Percentiles rank a stretch among this genome's conserved stretches.
Evolutionary conservation across 2,797 vertebrate species (phyloP).

Genomic region (Synaphobranchus kaupii): DNA sequence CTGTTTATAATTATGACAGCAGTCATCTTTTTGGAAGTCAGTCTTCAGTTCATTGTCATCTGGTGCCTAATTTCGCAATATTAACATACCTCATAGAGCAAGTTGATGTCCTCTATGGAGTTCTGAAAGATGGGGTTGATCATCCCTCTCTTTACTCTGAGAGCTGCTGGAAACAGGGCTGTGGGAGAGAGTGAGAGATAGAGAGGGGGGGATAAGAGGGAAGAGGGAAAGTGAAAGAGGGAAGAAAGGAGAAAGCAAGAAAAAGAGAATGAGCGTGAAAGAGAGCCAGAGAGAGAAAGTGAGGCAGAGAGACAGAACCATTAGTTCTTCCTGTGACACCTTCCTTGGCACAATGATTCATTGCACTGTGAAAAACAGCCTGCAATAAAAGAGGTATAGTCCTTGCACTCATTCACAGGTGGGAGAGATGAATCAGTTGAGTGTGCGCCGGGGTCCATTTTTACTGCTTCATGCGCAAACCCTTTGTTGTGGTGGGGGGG

Average conservation of each 20-base stretch:
- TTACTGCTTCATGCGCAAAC: conserved; percentile 8
- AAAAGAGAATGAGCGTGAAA: neutral
- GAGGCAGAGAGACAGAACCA: neutral
- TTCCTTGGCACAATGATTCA: neutral
- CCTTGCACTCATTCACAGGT: neutral
- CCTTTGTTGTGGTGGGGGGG: neutral
- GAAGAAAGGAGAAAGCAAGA: neutral
- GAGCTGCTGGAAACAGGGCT: conserved; percentile 88
- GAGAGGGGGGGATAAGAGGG: neutral
- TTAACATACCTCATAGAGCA: conserved; percentile 87
- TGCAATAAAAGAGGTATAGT: neutral
- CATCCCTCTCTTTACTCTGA: conserved; percentile 79
- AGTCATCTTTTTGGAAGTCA: neutral
- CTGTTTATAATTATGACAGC: neutral
- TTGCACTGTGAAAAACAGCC: neutral
- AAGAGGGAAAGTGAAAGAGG: neutral
- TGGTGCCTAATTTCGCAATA: neutral
- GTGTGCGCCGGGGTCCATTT: neutral
- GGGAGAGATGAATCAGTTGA: neutral
- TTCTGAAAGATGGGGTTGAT: conserved; percentile 83
- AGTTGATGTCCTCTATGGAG: conserved; percentile 80
- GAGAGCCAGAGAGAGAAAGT: neutral
- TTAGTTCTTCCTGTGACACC: neutral
- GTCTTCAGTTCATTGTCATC: neutral
- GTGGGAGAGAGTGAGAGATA: conserved; percentile 37